Evolutionary conservation across 1,140 invertebrate genomes (phyloP), one percentile per base, ranked within the genome.

Genomic region (Mya arenaria): DNA sequence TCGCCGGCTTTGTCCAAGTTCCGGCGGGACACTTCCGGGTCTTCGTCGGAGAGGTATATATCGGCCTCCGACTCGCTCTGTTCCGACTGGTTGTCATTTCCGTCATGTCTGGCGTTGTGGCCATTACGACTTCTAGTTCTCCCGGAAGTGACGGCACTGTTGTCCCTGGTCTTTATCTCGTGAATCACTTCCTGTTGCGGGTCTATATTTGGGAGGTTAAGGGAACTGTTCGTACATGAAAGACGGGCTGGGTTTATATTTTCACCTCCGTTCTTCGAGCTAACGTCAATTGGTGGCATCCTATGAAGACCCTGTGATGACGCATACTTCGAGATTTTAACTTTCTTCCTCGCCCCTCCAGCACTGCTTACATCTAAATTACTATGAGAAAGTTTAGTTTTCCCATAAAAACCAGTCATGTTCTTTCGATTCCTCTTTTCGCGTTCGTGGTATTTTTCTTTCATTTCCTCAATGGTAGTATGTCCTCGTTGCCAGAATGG

Each of bases 1-100:
- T 73, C 71, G 6, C 79, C 79, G 36, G 79, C 79, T 56, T 82
- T 82, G 60, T 82, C 69, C 37, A 82, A 52, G 30, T 82, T 82
- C 63, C 41, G 58, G 15, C 79, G 36, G 23, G 79, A 82, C 23
- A 82, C 60, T 15, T 23, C 62, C 25, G 79, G 79, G 44, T 82
- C 79, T 25, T 82, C 69, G 39, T 82, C 79, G 10, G 79, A 82
- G 15, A 73, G 30, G 34, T 82, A 82, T 2, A 82, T 44, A 4
- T 82, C 79, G 0, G 30, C 58, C 10, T 56, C 41, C 25, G 41
- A 25, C 8, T 63, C 28, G 23, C 25, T 34, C 15, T 58, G 44
- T 52, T 32, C 48, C 28, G 55, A 25, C n/a, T 4, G 32, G n/a
- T 13, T 32, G 13, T 32, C 17, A 3, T 8, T 34, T 63, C 28